These are phyloP conservation scores for Aselliscus stoliczkanus DNA, from an alignment of 2,797 vertebrate species.

Conservation along the genomic window DNA sequence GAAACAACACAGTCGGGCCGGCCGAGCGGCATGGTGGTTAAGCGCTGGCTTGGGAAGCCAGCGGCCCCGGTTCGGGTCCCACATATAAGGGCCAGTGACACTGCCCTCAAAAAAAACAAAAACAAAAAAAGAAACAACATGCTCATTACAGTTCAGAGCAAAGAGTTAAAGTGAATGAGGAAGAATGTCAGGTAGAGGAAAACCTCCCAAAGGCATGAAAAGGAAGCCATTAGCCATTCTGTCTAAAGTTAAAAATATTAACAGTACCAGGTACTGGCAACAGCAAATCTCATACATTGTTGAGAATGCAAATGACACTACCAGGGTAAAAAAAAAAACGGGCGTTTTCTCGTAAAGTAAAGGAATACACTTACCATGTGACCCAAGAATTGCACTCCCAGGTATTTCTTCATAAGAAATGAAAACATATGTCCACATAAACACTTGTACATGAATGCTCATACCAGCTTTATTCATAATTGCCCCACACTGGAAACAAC, in stretches of 20 bases:
- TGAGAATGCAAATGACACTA: neutral
- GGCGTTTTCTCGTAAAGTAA: neutral
- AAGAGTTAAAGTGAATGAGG: neutral
- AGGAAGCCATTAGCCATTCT: neutral
- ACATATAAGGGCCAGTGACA: no score
- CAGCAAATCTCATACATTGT: rapidly evolving
- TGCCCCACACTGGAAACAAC: neutral
- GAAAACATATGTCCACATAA: neutral
- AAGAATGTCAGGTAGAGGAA: neutral
- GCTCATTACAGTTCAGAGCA: neutral
- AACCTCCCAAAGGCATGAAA: neutral
- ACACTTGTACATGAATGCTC: neutral
- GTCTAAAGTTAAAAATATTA: neutral
- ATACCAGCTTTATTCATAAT: neutral
- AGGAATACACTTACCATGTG: neutral
- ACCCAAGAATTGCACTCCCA: neutral
- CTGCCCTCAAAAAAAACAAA: no score
- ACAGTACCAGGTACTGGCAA: neutral
- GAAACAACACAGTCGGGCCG: neutral
- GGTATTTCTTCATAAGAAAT: neutral
- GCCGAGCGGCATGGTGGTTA: no score
- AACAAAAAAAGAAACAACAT: no score
- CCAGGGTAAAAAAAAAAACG: neutral
- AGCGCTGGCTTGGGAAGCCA: no score
- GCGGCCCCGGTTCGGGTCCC: no score